Percentiles rank a stretch among this genome's conserved stretches.
Conservation (phyloP, 2,113 vertebrate species). For the Seriola dumerili region DNA sequence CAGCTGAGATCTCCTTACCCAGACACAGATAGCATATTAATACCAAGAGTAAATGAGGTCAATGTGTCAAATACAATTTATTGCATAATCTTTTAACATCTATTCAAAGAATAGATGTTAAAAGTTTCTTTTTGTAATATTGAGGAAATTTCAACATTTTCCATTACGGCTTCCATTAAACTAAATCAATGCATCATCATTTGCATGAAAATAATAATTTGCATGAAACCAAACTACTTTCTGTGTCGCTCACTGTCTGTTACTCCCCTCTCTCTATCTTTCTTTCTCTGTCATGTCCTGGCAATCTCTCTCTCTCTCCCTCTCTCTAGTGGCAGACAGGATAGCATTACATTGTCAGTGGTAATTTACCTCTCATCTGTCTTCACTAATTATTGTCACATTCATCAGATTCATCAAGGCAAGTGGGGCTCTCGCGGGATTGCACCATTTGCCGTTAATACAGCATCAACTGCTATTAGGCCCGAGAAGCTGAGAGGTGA, state of each 20-base stretch:
- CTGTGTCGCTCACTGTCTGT: constrained; percentile 61
- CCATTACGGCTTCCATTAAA: constrained; percentile 53
- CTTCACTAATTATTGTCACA: constrained; percentile 99
- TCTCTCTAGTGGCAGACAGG: constrained; percentile 85
- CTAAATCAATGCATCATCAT: constrained; percentile 55
- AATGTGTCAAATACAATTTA: constrained; percentile 2
- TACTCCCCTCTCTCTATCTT: constrained; percentile 33
- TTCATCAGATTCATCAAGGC: constrained; percentile 99
- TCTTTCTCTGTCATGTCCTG: constrained; percentile 49
- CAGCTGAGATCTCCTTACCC: too few species aligned
- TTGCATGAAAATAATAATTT: constrained; percentile 77
- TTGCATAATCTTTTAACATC: constrained; percentile 17
- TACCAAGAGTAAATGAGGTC: constrained; percentile 4
- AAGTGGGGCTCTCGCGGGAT: constrained; percentile 97
- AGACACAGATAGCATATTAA: neutral
- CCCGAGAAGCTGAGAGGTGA: constrained; percentile 70
- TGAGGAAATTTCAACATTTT: constrained; percentile 41
- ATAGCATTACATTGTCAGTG: constrained; percentile 98
- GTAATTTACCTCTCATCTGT: constrained; percentile 99
- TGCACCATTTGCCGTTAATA: constrained; percentile 99
- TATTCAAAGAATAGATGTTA: neutral
- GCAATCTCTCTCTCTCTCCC: constrained; percentile 66
- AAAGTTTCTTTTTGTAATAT: neutral
- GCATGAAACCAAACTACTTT: constrained; percentile 62
- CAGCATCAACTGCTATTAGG: constrained; percentile 98